Base-by-base conservation (phyloP, 1,140 invertebrate genomes). In the Portunus trituberculatus region DNA sequence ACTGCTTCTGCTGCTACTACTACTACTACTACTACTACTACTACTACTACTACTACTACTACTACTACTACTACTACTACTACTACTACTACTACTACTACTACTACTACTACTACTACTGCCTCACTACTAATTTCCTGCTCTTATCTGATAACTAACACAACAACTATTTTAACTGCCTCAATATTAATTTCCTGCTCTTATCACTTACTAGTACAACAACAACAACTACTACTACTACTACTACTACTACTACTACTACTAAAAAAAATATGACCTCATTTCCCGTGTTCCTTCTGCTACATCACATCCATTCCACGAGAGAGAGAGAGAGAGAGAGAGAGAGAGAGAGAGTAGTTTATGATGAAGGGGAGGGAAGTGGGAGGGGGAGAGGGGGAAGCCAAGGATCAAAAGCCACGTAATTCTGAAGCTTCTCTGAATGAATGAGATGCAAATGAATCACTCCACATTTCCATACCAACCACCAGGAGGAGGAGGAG, bases 231-330 rank as follows among this genome's bases (percentile, higher is more conserved):
- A 29, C 83, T 84, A 29, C 83, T 84, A 29, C 83, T 84, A 29
- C 83, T 84, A 39, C 45, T n/a, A 39, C 83, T 84, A 29, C 83
- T 84, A 29, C 83, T 84, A 29, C 83, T 84, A 29, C 83, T 84
- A 6, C 83, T 39, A 39, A 2, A 39, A 2, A 39, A 39, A 39
- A 39, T 39, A 39, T 39, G 39, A 39, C 39, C 6, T 39, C 39
- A 39, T 39, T 39, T 39, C 39, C 39, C 39, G 39, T 39, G 1
- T 39, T 39, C 39, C 39, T 39, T 39, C 1, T 2, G 39, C 39
- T 39, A 39, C 39, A 39, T 39, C 6, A 39, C 39, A 39, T 1
- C 39, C 39, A 39, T 39, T 39, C 39, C 1, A 39, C 1, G 39
- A 39, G 39, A 39, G 39, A 39, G 39, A 39, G 39, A 39, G 39